Base-by-base conservation (phyloP, 1,140 invertebrate species). In the Eueides isabella region DNA sequence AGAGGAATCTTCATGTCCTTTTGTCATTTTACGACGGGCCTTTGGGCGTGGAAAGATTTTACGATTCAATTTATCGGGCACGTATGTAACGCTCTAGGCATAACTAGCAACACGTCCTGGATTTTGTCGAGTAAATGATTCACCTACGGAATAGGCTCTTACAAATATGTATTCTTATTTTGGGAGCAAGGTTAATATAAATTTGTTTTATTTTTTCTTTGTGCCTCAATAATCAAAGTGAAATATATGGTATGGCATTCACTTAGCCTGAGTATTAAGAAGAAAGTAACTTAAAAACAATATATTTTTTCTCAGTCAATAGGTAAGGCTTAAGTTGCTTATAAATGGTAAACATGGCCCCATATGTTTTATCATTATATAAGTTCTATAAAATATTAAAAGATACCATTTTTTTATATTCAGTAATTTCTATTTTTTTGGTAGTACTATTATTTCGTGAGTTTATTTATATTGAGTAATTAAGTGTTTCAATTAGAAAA, bases 31-130 rank as follows among this genome's bases (percentile, higher is more conserved):
- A 67, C 28, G 66, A 55, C 28, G 28, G 48, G 11, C 48, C 3
- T n/a, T 55, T 55, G 48, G 48, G 48, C 66, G 66, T 67, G 41
- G 28, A 55, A 48, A 67, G 66, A 67, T 30, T 67, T 67, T 55
- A 67, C 28, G 66, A 67, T 67, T 67, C 66, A 67, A 67, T 55
- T 67, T 67, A 31, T 23, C 38, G 2, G 19, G 30, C 41, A 29
- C 11, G 19, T n/a, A n/a, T n/a, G n/a, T 19, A 48, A 19, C 38
- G 65, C n/a, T 19, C 19, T 29, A 29, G 16, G n/a, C 30, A 55
- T 6, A 30, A 67, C 28, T 67, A 30, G 66, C 12, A 0, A 6
- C 9, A 0, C 9, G 9, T 55, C 48, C 48, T 55, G 48, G 48
- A 23, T 55, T 55, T 26, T 11, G 9, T 55, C 19, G 11, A 55